Evolutionary conservation across 92 coral and sea anemone genomes (phyloP).

Genomic region (Zoanthus gigantus): DNA sequence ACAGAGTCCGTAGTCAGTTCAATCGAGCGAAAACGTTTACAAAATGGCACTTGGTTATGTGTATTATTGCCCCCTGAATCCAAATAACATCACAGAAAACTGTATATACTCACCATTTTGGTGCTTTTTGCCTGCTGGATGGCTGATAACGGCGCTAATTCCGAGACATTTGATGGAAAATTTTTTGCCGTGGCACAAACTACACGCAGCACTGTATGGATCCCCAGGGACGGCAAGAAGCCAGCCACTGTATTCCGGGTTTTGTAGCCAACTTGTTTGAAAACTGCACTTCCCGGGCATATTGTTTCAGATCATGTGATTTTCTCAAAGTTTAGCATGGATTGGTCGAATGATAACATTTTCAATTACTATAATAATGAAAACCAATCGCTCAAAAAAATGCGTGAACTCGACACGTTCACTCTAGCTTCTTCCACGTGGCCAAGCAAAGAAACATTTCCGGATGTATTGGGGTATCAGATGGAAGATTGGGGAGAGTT

Average conservation of each 20-base stretch:
- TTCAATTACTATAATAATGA: slow-evolving; percentile 30
- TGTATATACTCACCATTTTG: background rate
- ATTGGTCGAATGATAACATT: slow-evolving; percentile 34
- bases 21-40: slow-evolving; percentile 17
- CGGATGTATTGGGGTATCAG: background rate
- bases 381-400: slow-evolving; percentile 22
- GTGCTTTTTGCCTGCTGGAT: slow-evolving; percentile 7
- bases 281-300: slow-evolving; percentile 39
- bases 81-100: slow-evolving; percentile 8
- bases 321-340: slow-evolving; percentile 39
- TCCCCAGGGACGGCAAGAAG: background rate
- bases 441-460: slow-evolving; percentile 25
- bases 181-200: slow-evolving; percentile 26
- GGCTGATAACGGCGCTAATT: background rate
- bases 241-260: slow-evolving; percentile 8
- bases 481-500: background rate
- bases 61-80: background rate
- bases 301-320: background rate
- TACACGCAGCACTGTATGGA: slow-evolving; percentile 13
- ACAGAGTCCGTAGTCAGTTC: slow-evolving; percentile 13
- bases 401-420: slow-evolving; percentile 40
- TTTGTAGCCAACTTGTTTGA: slow-evolving; percentile 4
- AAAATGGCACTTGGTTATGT: slow-evolving; percentile 11
- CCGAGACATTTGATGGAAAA: background rate
- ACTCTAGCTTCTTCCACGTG: slow-evolving; percentile 39